Percentiles rank a stretch among this genome's conserved stretches.
phyloP scores from a whole-genome alignment of 2,797 vertebrate genomes.

The Oryzias dopingdopingensis region DNA sequence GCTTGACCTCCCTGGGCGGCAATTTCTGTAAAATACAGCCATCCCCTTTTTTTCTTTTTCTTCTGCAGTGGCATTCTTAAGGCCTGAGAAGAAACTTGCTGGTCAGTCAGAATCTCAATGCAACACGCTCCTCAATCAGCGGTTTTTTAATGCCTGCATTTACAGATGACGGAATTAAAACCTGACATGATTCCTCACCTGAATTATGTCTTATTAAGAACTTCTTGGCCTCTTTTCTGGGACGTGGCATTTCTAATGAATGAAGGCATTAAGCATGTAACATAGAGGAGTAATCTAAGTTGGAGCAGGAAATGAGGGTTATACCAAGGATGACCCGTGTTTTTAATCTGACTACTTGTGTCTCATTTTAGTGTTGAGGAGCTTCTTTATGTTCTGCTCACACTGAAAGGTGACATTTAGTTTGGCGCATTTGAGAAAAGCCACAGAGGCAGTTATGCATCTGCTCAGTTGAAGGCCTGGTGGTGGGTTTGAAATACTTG shows the following conservation, averaged over 20 bases:
- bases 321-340: neutral
- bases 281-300: neutral
- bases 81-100: neutral
- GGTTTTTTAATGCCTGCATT: neutral
- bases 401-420: no score
- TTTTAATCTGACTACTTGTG: neutral
- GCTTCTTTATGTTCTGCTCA: neutral
- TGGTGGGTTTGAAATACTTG: neutral
- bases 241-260: neutral
- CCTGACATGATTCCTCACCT: neutral
- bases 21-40: neutral
- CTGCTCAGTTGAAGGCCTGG: neutral
- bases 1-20: no score
- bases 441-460: neutral
- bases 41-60: neutral
- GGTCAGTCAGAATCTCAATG: neutral
- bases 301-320: neutral
- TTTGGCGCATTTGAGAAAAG: neutral
- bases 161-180: neutral
- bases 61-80: neutral
- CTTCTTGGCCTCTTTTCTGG: neutral
- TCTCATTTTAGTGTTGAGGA: no score
- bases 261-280: neutral
- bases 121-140: neutral
- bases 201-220: neutral